Conservation (phyloP, 2,797 vertebrate species). For the Tokudaia muenninki region DNA sequence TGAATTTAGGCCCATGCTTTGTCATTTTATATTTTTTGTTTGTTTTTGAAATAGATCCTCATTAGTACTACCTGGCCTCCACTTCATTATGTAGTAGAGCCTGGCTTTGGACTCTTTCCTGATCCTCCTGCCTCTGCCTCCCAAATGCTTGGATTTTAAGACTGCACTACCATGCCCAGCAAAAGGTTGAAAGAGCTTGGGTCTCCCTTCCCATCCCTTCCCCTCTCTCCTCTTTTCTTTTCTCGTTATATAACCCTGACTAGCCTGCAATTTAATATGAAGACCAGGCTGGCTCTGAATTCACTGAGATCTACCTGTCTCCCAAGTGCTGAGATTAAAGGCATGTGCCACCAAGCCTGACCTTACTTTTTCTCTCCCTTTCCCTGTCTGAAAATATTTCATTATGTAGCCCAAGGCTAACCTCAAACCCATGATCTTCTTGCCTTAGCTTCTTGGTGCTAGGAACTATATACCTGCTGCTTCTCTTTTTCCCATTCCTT, state of each 20-base stretch:
- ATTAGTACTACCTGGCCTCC: not conserved
- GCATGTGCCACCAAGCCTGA: not conserved
- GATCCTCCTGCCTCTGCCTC: not conserved
- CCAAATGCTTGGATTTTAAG: not conserved
- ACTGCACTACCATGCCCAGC: too few species aligned
- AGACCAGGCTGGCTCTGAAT: not conserved
- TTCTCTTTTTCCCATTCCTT: not conserved
- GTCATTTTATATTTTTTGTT: not conserved
- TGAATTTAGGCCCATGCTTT: conserved; percentile 46
- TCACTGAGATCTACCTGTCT: not conserved
- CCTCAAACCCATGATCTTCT: not conserved
- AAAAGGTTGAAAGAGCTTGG: not conserved
- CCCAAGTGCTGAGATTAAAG: not conserved
- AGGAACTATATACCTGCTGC: not conserved
- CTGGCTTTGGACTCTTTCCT: not conserved
- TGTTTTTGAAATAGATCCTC: not conserved
- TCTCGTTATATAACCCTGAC: not conserved
- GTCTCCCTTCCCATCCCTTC: not conserved
- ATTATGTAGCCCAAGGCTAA: not conserved
- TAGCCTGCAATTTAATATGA: not conserved
- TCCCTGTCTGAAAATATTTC: not conserved
- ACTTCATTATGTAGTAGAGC: not conserved
- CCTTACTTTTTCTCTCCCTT: not conserved
- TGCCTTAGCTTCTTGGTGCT: not conserved
- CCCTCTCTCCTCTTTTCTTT: not conserved